phyloP scores from a whole-genome alignment of 2,888 invertebrate species.

The Frankliniella intonsa region DNA sequence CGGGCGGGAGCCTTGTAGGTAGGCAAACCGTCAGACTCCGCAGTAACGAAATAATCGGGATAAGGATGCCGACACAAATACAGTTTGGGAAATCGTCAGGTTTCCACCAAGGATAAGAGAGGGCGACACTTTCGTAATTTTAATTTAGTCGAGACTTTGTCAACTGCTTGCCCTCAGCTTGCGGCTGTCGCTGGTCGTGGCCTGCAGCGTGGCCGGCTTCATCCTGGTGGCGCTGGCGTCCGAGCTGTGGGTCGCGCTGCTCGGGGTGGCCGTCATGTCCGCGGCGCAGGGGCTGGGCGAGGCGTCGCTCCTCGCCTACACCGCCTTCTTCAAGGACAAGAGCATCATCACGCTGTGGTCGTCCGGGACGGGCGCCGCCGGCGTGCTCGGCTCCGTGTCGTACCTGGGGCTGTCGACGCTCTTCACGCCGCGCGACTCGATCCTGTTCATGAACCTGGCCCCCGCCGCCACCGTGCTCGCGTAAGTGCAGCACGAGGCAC shows the following conservation, averaged over 20 bases:
- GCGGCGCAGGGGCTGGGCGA: slow-evolving; percentile 75
- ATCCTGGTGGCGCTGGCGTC: slow-evolving; percentile 61
- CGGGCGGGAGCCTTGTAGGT: too few species aligned
- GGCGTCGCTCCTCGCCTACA: slow-evolving; percentile 68
- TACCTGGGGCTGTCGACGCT: not conserved
- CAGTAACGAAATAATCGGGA: too few species aligned
- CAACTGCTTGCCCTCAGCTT: slow-evolving; percentile 53
- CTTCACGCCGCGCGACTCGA: not conserved
- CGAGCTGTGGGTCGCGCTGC: slow-evolving; percentile 57
- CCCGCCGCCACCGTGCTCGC: not conserved
- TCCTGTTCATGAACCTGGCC: not conserved
- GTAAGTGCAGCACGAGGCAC: not conserved
- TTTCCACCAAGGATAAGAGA: too few species aligned
- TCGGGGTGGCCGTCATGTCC: slow-evolving; percentile 69
- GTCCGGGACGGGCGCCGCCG: slow-evolving; percentile 80
- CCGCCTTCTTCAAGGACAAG: slow-evolving; percentile 59
- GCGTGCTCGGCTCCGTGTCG: slow-evolving; percentile 69
- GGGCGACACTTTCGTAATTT: too few species aligned
- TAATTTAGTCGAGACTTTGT: too few species aligned
- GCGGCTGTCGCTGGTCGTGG: slow-evolving; percentile 56
- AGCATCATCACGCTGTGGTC: slow-evolving; percentile 78
- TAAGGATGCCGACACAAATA: too few species aligned
- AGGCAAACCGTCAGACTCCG: too few species aligned
- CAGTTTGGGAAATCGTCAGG: too few species aligned
- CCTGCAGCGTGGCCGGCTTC: slow-evolving; percentile 58